Evolutionary conservation across 2,113 vertebrate genomes (phyloP).

Genomic region (Tyto alba): DNA sequence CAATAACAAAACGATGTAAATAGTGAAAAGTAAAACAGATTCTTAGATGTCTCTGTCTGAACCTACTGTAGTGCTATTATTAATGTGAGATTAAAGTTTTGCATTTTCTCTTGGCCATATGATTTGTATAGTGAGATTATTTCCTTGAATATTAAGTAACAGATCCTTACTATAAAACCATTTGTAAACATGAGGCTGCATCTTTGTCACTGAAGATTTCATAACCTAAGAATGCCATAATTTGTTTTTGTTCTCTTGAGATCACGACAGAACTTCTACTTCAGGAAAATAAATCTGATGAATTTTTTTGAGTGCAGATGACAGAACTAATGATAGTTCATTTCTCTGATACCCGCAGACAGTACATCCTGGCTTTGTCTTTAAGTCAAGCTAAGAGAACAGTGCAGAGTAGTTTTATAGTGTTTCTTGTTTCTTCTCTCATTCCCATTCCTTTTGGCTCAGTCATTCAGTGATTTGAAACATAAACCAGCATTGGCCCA

Average conservation of each 20-base stretch:
- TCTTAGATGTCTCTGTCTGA: neutral
- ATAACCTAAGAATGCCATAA: neutral
- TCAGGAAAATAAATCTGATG: neutral
- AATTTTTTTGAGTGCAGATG: neutral
- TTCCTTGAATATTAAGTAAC: constrained; percentile 22
- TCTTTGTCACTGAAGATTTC: constrained; percentile 18
- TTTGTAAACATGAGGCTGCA: neutral
- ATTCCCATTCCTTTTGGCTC: neutral
- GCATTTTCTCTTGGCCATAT: neutral
- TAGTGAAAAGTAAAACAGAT: neutral
- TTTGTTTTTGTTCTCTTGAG: neutral
- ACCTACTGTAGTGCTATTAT: neutral
- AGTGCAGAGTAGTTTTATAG: neutral
- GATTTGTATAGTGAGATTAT: neutral
- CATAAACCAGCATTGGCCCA: neutral
- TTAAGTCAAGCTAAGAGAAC: neutral
- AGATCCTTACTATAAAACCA: neutral
- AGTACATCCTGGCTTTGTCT: neutral
- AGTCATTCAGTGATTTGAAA: neutral
- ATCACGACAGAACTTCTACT: neutral
- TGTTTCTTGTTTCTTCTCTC: neutral
- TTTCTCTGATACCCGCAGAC: neutral
- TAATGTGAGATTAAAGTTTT: neutral
- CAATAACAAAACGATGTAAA: neutral
- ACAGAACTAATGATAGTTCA: neutral